Conservation (phyloP, 2,797 vertebrate species). For the Scomberomorus guttatus region DNA sequence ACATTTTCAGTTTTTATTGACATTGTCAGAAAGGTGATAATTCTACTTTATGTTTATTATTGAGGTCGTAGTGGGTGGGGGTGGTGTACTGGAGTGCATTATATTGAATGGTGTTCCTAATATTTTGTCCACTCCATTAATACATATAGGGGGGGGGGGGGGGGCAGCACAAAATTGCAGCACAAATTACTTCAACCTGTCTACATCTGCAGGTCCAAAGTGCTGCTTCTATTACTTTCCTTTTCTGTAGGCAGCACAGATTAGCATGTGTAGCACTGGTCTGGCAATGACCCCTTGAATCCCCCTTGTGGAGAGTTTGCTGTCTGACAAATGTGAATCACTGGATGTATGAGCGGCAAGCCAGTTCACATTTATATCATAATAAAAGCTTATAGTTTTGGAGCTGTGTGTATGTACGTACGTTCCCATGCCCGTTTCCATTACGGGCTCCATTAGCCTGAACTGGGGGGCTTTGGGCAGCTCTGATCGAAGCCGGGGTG, state of each 20-base stretch:
- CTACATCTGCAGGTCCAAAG: background rate
- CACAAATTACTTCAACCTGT: background rate
- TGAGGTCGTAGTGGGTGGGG: too few relatives aligned
- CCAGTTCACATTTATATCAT: background rate
- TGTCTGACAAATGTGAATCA: background rate
- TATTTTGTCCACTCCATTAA: too few relatives aligned
- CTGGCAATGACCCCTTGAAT: background rate
- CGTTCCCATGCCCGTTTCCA: constrained; percentile 66
- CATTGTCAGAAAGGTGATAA: too few relatives aligned
- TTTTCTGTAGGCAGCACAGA: background rate
- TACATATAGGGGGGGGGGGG: too few relatives aligned
- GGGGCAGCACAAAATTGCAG: too few relatives aligned
- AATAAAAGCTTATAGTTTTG: background rate
- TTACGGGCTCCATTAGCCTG: constrained; percentile 56
- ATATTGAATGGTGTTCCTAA: too few relatives aligned
- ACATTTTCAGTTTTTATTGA: too few relatives aligned
- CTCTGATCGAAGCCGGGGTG: constrained; percentile 63
- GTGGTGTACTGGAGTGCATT: too few relatives aligned
- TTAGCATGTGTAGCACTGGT: background rate
- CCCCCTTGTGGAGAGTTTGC: background rate
- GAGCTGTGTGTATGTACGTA: constrained; percentile 48
- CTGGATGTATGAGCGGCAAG: background rate
- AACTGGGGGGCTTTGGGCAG: constrained; percentile 71
- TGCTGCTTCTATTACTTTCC: background rate
- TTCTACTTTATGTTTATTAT: too few relatives aligned